Evolutionary conservation across 2,113 vertebrate genomes (phyloP).

Genomic region (Phyllostomus discolor): DNA sequence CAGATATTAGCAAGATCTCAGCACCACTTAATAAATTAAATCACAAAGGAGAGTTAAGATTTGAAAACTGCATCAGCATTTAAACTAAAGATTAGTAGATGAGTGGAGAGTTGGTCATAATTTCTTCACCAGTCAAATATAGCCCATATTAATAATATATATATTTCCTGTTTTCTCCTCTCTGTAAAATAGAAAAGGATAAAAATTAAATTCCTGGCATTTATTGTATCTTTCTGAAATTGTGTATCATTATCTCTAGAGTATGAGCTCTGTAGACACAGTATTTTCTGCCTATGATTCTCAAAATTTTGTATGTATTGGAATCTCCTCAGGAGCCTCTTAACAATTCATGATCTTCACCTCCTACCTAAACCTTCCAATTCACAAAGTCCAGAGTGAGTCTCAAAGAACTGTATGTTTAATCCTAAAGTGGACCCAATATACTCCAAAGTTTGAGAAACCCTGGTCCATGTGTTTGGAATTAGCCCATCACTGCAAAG

Average conservation of each 20-base stretch:
- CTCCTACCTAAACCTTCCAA: background rate
- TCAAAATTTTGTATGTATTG: background rate
- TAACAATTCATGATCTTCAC: background rate
- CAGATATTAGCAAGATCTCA: background rate
- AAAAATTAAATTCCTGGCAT: background rate
- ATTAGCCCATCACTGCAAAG: background rate
- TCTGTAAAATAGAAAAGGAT: background rate
- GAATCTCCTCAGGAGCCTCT: background rate
- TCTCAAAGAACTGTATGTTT: background rate
- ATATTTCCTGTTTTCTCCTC: background rate
- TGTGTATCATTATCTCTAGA: background rate
- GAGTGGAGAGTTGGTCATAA: background rate
- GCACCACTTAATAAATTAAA: background rate
- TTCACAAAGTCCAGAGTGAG: background rate
- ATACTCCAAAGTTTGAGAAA: background rate
- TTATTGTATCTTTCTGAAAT: background rate
- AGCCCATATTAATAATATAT: background rate
- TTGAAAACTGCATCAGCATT: background rate
- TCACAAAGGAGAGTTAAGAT: background rate
- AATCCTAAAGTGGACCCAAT: background rate
- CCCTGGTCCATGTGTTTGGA: background rate
- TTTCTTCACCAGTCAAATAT: background rate
- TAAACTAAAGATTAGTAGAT: background rate
- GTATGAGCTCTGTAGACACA: background rate
- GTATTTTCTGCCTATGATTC: background rate